A percentile compares a stretch with the other conserved stretches of the same genome.
Conservation (phyloP, 2,113 vertebrate species). For the Cathartes aura region DNA sequence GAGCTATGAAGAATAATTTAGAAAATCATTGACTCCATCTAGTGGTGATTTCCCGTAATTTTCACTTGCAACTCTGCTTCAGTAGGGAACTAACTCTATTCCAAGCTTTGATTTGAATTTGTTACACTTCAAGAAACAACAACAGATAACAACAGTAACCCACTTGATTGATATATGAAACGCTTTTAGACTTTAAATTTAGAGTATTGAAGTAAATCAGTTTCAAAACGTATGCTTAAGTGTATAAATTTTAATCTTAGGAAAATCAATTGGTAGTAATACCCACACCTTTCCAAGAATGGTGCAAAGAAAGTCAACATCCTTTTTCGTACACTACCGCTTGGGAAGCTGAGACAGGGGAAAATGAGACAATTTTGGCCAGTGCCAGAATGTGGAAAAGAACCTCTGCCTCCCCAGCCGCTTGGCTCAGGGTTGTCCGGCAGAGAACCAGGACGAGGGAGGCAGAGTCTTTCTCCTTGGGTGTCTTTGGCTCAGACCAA, state of each 20-base stretch:
- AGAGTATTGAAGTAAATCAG: background rate
- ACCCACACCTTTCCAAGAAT: background rate
- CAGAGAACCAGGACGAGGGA: background rate
- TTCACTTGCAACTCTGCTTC: background rate
- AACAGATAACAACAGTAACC: background rate
- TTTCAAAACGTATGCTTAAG: background rate
- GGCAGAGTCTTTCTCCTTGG: background rate
- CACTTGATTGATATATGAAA: background rate
- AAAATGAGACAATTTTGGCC: background rate
- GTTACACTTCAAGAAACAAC: background rate
- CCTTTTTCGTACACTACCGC: background rate
- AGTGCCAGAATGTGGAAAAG: background rate
- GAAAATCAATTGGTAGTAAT: background rate
- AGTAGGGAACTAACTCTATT: background rate
- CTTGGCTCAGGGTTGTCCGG: background rate
- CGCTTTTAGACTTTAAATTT: background rate
- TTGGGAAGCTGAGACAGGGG: background rate
- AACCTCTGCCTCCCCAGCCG: background rate
- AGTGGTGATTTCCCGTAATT: conserved; percentile 69
- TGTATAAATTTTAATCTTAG: background rate
- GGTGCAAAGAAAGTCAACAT: background rate
- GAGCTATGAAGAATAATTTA: conserved; percentile 28
- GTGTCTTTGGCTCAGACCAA: background rate
- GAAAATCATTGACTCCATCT: conserved; percentile 80
- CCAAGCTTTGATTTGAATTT: background rate